phyloP scores from a whole-genome alignment of 1,140 invertebrate species.

The Cheumatopsyche charites region DNA sequence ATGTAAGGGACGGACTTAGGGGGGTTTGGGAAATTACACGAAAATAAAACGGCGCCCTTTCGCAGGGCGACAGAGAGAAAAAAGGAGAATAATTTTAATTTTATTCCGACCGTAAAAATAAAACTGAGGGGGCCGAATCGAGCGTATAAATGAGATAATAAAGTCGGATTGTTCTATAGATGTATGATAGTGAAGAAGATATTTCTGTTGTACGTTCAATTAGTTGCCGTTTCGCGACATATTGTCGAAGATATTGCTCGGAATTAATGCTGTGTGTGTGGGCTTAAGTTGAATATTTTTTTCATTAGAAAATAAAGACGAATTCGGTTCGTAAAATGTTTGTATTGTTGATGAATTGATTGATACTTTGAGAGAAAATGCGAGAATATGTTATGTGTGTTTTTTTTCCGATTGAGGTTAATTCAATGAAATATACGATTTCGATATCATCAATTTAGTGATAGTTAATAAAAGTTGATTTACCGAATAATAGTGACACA shows the following conservation, averaged over 20 bases:
- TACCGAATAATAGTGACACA: too few species aligned
- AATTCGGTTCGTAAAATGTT: too few species aligned
- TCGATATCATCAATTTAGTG: too few species aligned
- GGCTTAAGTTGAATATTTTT: too few species aligned
- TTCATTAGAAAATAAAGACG: too few species aligned
- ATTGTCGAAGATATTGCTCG: constrained; percentile 8
- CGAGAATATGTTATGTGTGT: too few species aligned
- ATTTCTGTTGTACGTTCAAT: constrained; percentile 16
- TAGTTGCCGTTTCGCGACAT: constrained; percentile 9
- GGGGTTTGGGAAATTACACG: not conserved
- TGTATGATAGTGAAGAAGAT: constrained; percentile 14
- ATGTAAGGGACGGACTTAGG: not conserved
- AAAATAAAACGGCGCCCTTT: constrained; percentile 16
- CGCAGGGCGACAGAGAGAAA: too few species aligned
- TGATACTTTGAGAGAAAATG: too few species aligned
- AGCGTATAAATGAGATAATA: constrained; percentile 17
- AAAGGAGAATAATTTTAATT: constrained; percentile 22
- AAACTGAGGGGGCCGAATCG: constrained; percentile 2
- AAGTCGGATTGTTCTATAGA: constrained; percentile 3
- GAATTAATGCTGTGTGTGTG: not conserved
- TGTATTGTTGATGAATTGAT: too few species aligned
- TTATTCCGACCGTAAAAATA: constrained; percentile 27
- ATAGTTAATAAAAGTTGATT: too few species aligned
- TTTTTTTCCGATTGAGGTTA: too few species aligned
- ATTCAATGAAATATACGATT: too few species aligned